Conservation (phyloP, 2,888 invertebrate genomes). For the Slavum lentiscoides region DNA sequence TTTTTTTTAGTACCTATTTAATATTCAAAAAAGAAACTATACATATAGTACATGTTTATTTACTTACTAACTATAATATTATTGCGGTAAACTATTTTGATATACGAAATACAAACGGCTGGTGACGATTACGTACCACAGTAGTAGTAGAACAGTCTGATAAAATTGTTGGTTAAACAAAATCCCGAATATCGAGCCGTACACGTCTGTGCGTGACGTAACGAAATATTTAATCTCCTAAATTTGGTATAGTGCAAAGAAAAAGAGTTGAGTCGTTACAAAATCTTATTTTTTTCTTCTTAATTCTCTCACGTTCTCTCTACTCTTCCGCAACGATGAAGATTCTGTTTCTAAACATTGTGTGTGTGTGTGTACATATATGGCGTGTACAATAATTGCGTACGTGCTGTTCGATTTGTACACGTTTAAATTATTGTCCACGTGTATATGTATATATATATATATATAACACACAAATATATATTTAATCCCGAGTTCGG, state of each 20-base stretch:
- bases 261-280: background rate
- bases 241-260: background rate
- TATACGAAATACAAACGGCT: background rate
- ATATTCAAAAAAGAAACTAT: too few species aligned
- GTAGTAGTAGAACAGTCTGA: background rate
- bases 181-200: background rate
- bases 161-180: slow-evolving; percentile 26
- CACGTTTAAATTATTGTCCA: background rate
- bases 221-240: slow-evolving; percentile 6
- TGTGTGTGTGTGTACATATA: background rate
- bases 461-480: too few species aligned
- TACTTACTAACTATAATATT: too few species aligned
- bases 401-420: background rate
- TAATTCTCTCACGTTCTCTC: background rate
- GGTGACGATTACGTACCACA: background rate
- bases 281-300: slow-evolving; percentile 11
- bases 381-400: background rate
- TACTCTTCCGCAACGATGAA: background rate
- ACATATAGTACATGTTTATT: too few species aligned
- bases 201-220: background rate
- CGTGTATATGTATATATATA: background rate
- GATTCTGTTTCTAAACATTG: background rate
- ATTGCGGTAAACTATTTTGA: background rate
- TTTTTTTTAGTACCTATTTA: too few species aligned
- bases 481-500: background rate